These are phyloP conservation scores for rabbit (Oryctolagus cuniculus) DNA, from an alignment of 2,113 vertebrate genomes.

Conservation along the genomic window mOryCun1.1 NC_091435.1:108968501-108969000, in stretches of 20 bases:
- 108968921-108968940: background rate
- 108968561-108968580: background rate
- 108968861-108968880: background rate
- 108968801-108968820: background rate
- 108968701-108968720: background rate
- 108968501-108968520: background rate
- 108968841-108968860: background rate
- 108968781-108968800: background rate
- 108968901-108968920: background rate
- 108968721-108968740: background rate
- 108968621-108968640: background rate
- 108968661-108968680: background rate
- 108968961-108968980: background rate
- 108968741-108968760: background rate
- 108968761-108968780: background rate
- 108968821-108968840: slow-evolving; percentile 42
- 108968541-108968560: background rate
- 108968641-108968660: background rate
- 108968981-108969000: background rate
- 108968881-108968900: background rate
- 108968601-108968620: background rate
- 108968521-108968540: background rate
- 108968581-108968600: background rate
- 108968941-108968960: background rate
- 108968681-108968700: background rate